These are phyloP conservation scores for Cryptosula pallasiana DNA, from an alignment of 2,888 invertebrate species.

Conservation along the genomic window DNA sequence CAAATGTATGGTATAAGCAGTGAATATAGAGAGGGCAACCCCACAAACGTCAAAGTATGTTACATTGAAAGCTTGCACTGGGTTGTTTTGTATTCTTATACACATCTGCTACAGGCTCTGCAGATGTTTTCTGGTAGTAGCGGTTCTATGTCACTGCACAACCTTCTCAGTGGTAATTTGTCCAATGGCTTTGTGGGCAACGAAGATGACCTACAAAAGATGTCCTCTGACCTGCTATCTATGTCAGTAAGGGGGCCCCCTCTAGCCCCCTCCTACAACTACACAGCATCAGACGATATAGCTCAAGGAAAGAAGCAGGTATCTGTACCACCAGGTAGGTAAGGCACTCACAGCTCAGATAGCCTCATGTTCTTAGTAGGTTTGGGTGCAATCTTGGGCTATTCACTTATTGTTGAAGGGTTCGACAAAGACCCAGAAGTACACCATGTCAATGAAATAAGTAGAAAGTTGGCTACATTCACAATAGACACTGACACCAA, in stretches of 20 bases:
- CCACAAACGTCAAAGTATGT: too few species aligned
- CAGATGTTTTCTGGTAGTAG: constrained; percentile 4
- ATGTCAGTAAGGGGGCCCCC: neutral
- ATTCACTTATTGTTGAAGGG: too few species aligned
- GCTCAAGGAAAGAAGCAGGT: constrained; percentile 43
- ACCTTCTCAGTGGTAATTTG: neutral
- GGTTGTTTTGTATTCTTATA: too few species aligned
- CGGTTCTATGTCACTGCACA: constrained; percentile 18
- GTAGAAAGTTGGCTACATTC: constrained; percentile 50
- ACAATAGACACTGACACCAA: constrained; percentile 53
- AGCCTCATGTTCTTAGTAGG: too few species aligned
- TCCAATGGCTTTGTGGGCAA: constrained; percentile 24
- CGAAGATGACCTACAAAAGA: constrained; percentile 22
- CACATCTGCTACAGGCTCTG: neutral
- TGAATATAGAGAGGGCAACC: too few species aligned
- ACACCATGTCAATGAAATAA: constrained; percentile 48
- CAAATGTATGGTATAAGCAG: too few species aligned
- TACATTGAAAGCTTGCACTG: too few species aligned
- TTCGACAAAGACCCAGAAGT: constrained; percentile 34
- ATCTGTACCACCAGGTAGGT: constrained; percentile 38
- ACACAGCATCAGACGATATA: constrained; percentile 33
- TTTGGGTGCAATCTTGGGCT: too few species aligned
- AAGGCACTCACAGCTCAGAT: too few species aligned
- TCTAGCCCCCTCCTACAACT: neutral
- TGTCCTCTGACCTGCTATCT: constrained; percentile 23